These are phyloP conservation scores for Drosophila dives DNA, from an alignment of 2,888 invertebrate species.

Conservation along the genomic window DNA sequence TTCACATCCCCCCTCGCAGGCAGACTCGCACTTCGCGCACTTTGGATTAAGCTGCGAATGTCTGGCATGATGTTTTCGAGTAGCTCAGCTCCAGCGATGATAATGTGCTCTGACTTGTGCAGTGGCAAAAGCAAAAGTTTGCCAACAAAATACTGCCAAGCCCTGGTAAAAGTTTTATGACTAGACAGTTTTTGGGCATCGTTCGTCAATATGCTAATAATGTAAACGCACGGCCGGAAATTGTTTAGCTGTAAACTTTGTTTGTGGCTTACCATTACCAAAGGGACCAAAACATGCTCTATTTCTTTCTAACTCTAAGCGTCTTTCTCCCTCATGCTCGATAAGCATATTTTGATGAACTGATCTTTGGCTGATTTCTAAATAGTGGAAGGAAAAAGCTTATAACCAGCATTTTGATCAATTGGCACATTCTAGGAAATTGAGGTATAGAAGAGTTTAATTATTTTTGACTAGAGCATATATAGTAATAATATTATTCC, in stretches of 20 bases:
- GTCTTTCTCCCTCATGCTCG: not conserved
- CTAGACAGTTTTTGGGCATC: conserved; percentile 63
- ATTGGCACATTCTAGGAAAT: not conserved
- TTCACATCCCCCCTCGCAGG: not conserved
- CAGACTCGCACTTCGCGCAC: conserved; percentile 7
- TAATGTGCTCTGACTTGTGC: conserved; percentile 73
- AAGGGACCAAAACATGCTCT: conserved; percentile 13
- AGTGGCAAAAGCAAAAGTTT: conserved; percentile 45
- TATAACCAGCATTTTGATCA: not conserved
- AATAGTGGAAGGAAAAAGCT: not conserved
- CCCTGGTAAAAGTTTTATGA: conserved; percentile 69
- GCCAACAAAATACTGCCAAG: conserved; percentile 50
- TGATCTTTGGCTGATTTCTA: conserved; percentile 17
- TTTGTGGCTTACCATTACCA: conserved; percentile 56
- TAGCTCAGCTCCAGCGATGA: conserved; percentile 62
- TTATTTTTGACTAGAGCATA: not conserved
- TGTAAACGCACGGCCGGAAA: conserved; percentile 69
- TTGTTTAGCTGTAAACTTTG: conserved; percentile 76
- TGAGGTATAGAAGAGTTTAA: rapidly evolving
- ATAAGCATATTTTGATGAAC: conserved; percentile 19
- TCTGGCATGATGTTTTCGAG: conserved; percentile 54
- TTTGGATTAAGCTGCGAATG: conserved; percentile 59
- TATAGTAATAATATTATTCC: not conserved
- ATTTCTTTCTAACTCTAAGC: not conserved
- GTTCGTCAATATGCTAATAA: conserved; percentile 77